Conservation (phyloP, 2,888 invertebrate genomes). For the Apantesis nais region DNA sequence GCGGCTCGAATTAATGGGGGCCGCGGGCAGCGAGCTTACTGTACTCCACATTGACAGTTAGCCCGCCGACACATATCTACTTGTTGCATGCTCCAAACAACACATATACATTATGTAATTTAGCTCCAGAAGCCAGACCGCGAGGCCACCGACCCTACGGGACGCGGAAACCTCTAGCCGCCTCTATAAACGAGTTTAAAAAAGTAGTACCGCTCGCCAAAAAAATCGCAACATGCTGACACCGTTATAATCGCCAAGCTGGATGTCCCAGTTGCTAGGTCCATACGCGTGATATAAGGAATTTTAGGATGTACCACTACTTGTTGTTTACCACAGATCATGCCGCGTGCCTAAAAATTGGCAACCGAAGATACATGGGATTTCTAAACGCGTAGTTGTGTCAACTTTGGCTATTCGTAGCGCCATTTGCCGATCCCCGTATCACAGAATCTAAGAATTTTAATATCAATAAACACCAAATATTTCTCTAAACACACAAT, state of each 20-base stretch:
- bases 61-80: constrained; percentile 85
- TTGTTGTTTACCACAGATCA: constrained; percentile 76
- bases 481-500: constrained; percentile 71
- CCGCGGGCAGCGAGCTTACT: constrained; percentile 84
- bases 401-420: constrained; percentile 85
- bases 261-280: constrained; percentile 84
- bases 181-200: constrained; percentile 86
- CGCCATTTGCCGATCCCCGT: constrained; percentile 84
- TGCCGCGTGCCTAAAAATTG: constrained; percentile 75
- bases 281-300: constrained; percentile 75
- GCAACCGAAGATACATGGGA: constrained; percentile 74
- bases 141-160: constrained; percentile 85
- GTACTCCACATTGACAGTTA: constrained; percentile 86
- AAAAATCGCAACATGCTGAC: constrained; percentile 87
- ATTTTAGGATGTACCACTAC: constrained; percentile 79
- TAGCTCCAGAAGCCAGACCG: constrained; percentile 81
- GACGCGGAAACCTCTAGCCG: constrained; percentile 85
- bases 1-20: constrained; percentile 85
- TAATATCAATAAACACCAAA: constrained; percentile 76
- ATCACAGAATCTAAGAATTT: constrained; percentile 79
- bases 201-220: constrained; percentile 86
- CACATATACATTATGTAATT: constrained; percentile 86
- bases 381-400: constrained; percentile 85
- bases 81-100: constrained; percentile 84
- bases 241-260: constrained; percentile 86